phyloP scores from a whole-genome alignment of 2,797 vertebrate species.

The Knipowitschia caucasica region DNA sequence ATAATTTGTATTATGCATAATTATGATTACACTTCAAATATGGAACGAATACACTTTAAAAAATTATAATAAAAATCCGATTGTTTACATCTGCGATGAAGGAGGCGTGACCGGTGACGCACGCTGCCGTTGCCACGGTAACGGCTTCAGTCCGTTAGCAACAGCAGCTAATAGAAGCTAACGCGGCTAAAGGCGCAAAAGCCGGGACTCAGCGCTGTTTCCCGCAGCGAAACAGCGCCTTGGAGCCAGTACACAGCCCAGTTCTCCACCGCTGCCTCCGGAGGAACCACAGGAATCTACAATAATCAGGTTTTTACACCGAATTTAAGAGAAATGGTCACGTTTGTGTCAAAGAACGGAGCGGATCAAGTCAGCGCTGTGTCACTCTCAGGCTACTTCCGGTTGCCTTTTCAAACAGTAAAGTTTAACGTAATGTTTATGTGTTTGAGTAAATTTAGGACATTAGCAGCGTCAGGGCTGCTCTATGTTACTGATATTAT shows the following conservation, averaged over 20 bases:
- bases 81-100: neutral
- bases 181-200: constrained; percentile 6
- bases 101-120: constrained; percentile 31
- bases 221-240: neutral
- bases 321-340: neutral
- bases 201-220: neutral
- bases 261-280: neutral
- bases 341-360: neutral
- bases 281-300: no score
- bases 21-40: no score
- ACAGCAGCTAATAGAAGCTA: constrained; percentile 17
- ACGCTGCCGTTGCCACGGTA: constrained; percentile 44
- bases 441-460: neutral
- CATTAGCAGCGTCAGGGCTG: neutral
- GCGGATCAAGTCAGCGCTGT: neutral
- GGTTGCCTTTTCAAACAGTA: neutral
- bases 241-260: neutral
- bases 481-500: no score
- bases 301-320: neutral
- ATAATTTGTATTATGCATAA: no score
- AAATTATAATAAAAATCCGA: neutral
- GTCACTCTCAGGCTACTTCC: neutral
- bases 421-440: neutral
- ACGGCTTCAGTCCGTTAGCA: constrained; percentile 33
- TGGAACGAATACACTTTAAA: neutral